Conservation (phyloP, 2,113 vertebrate species). For the Rhinogobius similis region DNA sequence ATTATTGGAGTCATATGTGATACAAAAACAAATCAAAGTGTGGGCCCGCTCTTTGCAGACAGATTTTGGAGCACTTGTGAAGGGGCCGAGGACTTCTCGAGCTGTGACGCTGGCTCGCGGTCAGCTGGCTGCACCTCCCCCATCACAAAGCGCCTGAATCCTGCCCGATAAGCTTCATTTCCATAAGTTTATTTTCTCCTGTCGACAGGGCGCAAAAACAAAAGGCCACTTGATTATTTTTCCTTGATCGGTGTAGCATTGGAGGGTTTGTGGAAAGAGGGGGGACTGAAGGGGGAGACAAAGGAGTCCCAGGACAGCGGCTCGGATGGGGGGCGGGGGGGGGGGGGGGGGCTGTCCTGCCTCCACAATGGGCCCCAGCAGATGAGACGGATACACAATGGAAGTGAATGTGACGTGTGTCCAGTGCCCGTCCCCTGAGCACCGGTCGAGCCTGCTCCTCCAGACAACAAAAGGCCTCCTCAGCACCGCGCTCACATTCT, state of each 20-base stretch:
- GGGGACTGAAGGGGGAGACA: conserved; percentile 27
- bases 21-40: too few relatives aligned
- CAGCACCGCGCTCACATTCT: conserved; percentile 52
- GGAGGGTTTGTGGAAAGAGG: conserved; percentile 46
- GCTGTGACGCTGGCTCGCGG: conserved; percentile 53
- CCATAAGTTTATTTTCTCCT: conserved; percentile 77
- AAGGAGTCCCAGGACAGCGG: conserved; percentile 54
- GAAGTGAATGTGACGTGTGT: conserved; percentile 63
- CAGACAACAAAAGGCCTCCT: conserved; percentile 56
- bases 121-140: conserved; percentile 60
- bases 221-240: conserved; percentile 79
- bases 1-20: too few relatives aligned
- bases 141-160: conserved; percentile 71
- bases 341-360: conserved; percentile 60
- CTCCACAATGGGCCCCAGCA: conserved; percentile 62
- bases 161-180: conserved; percentile 79
- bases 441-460: conserved; percentile 38
- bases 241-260: conserved; percentile 76
- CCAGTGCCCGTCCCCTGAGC: conserved; percentile 61
- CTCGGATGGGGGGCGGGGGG: conserved; percentile 33
- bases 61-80: not conserved
- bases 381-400: conserved; percentile 64
- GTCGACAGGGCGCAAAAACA: conserved; percentile 71
- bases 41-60: not conserved
- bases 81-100: conserved; percentile 16